Evolutionary conservation across 2,888 invertebrate genomes (phyloP).

Genomic region (Eilema caniola): DNA sequence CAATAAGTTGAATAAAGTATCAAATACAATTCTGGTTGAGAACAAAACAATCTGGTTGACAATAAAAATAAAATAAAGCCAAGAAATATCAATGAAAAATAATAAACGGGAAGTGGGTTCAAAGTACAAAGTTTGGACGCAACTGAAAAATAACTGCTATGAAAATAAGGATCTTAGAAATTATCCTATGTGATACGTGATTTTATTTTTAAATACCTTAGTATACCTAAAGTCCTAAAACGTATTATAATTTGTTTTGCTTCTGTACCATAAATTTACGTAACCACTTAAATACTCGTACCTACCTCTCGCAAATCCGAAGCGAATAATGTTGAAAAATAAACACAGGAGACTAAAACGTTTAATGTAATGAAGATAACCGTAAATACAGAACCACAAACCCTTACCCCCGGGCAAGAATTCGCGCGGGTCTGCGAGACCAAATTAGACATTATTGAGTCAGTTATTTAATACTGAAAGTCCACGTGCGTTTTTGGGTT

Average conservation of each 20-base stretch:
- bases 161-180: too few species aligned
- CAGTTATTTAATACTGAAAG: conserved; percentile 82
- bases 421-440: conserved; percentile 56
- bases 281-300: conserved; percentile 36
- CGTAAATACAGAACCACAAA: conserved; percentile 70
- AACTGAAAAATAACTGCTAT: too few species aligned
- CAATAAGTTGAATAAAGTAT: neutral
- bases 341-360: conserved; percentile 64
- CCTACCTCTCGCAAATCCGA: conserved; percentile 39
- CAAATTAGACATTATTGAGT: conserved; percentile 83
- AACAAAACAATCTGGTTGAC: too few species aligned
- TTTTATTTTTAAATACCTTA: too few species aligned
- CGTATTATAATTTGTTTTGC: neutral
- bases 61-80: too few species aligned
- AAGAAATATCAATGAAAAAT: too few species aligned
- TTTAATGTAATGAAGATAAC: conserved; percentile 80
- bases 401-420: conserved; percentile 59
- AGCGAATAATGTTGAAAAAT: conserved; percentile 61
- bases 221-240: neutral
- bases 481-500: conserved; percentile 85
- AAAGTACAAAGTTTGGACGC: too few species aligned
- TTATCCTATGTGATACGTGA: too few species aligned
- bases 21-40: too few species aligned
- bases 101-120: too few species aligned
- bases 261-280: conserved; percentile 28